phyloP scores from a whole-genome alignment of 92 coral and sea anemone genomes.

The Virgularia gustaviana region DNA sequence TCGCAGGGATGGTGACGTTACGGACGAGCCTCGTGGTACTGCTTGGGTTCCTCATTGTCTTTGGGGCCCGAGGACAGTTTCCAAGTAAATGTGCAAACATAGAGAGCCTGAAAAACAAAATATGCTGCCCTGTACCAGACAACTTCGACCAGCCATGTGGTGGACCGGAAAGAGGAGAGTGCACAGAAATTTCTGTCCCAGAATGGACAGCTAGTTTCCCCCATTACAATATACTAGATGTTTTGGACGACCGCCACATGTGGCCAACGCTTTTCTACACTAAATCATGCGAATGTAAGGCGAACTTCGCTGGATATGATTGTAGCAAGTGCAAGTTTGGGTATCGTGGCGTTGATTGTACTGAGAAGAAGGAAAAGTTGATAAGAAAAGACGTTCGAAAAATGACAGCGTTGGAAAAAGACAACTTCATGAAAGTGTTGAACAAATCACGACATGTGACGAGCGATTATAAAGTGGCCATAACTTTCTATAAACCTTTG shows the following conservation, averaged over 20 bases:
- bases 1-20: no score
- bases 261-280: conserved; percentile 58
- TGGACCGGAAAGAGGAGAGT: no score
- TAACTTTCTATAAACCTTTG: no score
- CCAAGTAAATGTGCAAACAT: no score
- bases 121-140: conserved; percentile 64
- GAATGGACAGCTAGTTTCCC: conserved; percentile 50
- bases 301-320: no score
- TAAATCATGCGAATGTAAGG: conserved; percentile 53
- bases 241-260: conserved; percentile 58
- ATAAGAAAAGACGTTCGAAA: no score
- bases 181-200: no score
- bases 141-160: conserved; percentile 60
- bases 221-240: conserved; percentile 44
- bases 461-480: conserved; percentile 37
- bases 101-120: conserved; percentile 47
- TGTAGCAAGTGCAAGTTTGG: conserved; percentile 74
- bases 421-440: conserved; percentile 34
- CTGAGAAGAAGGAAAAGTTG: conserved; percentile 54
- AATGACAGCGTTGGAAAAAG: no score
- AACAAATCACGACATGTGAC: no score
- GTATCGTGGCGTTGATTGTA: conserved; percentile 56
- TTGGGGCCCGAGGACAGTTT: conserved; percentile 57
- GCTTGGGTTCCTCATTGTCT: no score
- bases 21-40: no score